Evolutionary conservation across 2,888 invertebrate species (phyloP).

Genomic region (Gari tellinella): DNA sequence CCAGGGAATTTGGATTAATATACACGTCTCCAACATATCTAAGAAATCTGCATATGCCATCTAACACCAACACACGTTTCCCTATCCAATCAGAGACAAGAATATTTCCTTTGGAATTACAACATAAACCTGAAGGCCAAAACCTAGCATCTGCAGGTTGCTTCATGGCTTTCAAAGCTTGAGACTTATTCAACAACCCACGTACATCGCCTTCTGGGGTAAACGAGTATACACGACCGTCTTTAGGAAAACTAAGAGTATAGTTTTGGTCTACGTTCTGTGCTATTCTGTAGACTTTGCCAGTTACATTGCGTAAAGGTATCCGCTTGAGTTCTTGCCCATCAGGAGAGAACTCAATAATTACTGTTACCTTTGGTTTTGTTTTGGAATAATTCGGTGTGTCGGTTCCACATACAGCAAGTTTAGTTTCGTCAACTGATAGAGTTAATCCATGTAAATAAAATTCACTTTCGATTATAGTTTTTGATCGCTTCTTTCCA

Average conservation of each 20-base stretch:
- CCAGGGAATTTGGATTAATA: constrained; percentile 34
- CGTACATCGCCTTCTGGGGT: constrained; percentile 19
- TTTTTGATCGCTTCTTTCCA: no score
- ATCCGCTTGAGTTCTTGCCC: constrained; percentile 22
- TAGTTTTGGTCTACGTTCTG: constrained; percentile 31
- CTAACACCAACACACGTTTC: constrained; percentile 30
- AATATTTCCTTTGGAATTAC: constrained; percentile 26
- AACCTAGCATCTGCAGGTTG: constrained; percentile 8
- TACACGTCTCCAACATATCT: constrained; percentile 20
- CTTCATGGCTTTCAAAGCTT: not conserved
- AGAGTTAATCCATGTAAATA: constrained; percentile 33
- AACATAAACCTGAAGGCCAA: constrained; percentile 44
- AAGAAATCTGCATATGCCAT: constrained; percentile 21
- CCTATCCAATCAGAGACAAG: constrained; percentile 36
- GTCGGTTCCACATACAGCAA: constrained; percentile 30
- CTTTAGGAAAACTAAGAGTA: constrained; percentile 40
- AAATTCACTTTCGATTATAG: no score
- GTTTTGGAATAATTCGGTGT: constrained; percentile 33
- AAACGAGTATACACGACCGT: constrained; percentile 25
- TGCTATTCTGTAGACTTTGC: constrained; percentile 45
- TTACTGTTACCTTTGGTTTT: constrained; percentile 24
- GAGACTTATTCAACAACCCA: constrained; percentile 15
- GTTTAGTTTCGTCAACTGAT: constrained; percentile 17
- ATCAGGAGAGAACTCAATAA: constrained; percentile 20
- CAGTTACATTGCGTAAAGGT: constrained; percentile 15